phyloP scores from a whole-genome alignment of 2,888 invertebrate species.

The Agelastica alni region DNA sequence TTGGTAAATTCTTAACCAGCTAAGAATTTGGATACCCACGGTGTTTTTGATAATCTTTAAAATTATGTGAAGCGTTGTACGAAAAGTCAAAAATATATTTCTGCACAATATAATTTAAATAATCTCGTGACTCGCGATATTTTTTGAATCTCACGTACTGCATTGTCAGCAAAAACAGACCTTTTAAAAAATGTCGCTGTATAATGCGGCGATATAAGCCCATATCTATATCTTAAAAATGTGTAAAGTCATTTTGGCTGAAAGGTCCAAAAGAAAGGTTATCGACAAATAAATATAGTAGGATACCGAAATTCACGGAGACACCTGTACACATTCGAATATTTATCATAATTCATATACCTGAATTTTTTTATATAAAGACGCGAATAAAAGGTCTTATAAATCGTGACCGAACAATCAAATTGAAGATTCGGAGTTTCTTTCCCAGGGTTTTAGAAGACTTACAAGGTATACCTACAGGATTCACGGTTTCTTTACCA shows the following conservation, averaged over 20 bases:
- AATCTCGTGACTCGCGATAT: neutral
- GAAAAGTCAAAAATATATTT: too few relatives aligned
- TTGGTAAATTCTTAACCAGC: too few relatives aligned
- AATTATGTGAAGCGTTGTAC: too few relatives aligned
- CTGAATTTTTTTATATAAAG: slow-evolving; percentile 42
- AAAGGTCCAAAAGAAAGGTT: slow-evolving; percentile 7
- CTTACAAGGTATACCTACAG: neutral
- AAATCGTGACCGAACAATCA: slow-evolving; percentile 37
- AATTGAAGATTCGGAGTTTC: slow-evolving; percentile 30
- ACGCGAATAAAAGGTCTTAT: slow-evolving; percentile 41
- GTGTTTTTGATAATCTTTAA: too few relatives aligned
- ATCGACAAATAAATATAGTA: neutral
- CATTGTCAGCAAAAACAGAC: neutral
- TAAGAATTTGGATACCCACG: too few relatives aligned
- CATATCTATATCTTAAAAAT: slow-evolving; percentile 9
- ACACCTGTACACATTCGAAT: slow-evolving; percentile 31
- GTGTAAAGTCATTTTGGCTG: slow-evolving; percentile 15
- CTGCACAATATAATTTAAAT: too few relatives aligned
- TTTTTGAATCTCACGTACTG: neutral
- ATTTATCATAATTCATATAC: slow-evolving; percentile 36
- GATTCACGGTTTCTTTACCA: neutral
- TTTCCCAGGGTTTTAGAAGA: slow-evolving; percentile 30
- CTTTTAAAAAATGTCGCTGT: neutral
- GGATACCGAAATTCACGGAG: slow-evolving; percentile 22
- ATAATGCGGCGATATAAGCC: neutral